Evolutionary conservation across 2,113 vertebrate genomes (phyloP).

Genomic region (Sceloporus tristichus): DNA sequence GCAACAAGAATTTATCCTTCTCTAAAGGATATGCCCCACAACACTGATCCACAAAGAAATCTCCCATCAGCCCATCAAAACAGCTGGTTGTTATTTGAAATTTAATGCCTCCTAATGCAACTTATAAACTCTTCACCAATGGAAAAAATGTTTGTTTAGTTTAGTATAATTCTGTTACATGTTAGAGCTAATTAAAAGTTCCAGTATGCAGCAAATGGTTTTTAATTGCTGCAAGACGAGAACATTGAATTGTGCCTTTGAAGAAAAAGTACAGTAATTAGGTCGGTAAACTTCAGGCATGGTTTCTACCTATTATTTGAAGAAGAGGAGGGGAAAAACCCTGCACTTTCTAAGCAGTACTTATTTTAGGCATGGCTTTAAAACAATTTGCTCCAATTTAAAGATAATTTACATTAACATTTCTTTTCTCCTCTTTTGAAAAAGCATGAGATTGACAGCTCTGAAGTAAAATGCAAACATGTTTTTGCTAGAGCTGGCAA

Average conservation of each 20-base stretch:
- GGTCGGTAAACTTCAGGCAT: constrained; percentile 60
- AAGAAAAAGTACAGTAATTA: constrained; percentile 77
- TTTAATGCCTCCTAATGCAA: constrained; percentile 54
- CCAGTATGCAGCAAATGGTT: constrained; percentile 71
- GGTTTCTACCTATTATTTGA: constrained; percentile 67
- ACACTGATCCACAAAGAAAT: constrained; percentile 25
- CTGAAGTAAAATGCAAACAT: constrained; percentile 36
- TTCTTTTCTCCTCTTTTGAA: constrained; percentile 47
- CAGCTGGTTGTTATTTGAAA: constrained; percentile 48
- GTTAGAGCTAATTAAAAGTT: constrained; percentile 78
- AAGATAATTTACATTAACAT: constrained; percentile 30
- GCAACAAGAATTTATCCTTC: neutral
- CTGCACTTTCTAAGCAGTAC: constrained; percentile 49
- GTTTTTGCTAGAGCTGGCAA: constrained; percentile 58
- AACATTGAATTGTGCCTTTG: constrained; percentile 72
- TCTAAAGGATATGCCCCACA: neutral
- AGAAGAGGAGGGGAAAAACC: constrained; percentile 14
- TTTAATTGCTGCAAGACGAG: constrained; percentile 72
- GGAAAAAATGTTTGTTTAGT: constrained; percentile 72
- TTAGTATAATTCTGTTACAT: constrained; percentile 74
- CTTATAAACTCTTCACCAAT: constrained; percentile 63
- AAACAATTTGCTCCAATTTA: constrained; percentile 62
- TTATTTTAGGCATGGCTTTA: constrained; percentile 60
- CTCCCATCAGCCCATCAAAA: constrained; percentile 42
- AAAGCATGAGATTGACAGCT: constrained; percentile 47